phyloP scores from a whole-genome alignment of 2,888 invertebrate genomes.

The Fragum whitleyi region DNA sequence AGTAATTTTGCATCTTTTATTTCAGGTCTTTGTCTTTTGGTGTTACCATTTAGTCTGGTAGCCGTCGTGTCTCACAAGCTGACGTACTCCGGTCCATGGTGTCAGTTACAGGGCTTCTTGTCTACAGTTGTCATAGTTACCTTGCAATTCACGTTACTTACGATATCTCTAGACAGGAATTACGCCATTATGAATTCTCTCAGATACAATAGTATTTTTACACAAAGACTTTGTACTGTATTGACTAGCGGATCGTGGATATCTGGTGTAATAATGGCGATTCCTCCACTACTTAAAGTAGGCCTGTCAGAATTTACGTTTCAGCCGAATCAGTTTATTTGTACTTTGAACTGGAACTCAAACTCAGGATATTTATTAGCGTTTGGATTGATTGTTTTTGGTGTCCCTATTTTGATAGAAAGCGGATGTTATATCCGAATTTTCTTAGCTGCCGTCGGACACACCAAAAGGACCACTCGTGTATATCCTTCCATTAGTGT shows the following conservation, averaged over 20 bases:
- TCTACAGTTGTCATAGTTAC: constrained; percentile 69
- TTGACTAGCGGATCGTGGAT: constrained; percentile 66
- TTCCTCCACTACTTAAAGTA: constrained; percentile 69
- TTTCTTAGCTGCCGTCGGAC: constrained; percentile 73
- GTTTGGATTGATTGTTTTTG: constrained; percentile 56
- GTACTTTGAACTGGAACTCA: constrained; percentile 64
- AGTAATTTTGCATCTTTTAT: no score
- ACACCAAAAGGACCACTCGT: constrained; percentile 65
- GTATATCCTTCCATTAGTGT: constrained; percentile 61
- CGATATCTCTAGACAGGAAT: constrained; percentile 75
- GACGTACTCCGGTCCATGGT: constrained; percentile 61
- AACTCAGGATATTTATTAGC: constrained; percentile 50
- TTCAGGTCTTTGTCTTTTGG: constrained; percentile 68
- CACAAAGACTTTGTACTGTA: constrained; percentile 65
- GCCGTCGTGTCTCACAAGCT: constrained; percentile 63
- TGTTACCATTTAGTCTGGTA: constrained; percentile 70
- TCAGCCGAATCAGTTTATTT: constrained; percentile 66
- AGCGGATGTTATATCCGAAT: constrained; percentile 73
- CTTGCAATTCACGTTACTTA: constrained; percentile 68
- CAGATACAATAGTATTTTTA: constrained; percentile 74
- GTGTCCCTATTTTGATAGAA: constrained; percentile 67
- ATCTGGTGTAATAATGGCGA: constrained; percentile 61
- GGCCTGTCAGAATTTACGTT: constrained; percentile 63
- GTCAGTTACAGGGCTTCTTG: constrained; percentile 70
- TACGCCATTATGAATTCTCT: constrained; percentile 77